These are phyloP conservation scores for Anguilla anguilla DNA, from an alignment of 2,797 vertebrate genomes.

Conservation along the genomic window DNA sequence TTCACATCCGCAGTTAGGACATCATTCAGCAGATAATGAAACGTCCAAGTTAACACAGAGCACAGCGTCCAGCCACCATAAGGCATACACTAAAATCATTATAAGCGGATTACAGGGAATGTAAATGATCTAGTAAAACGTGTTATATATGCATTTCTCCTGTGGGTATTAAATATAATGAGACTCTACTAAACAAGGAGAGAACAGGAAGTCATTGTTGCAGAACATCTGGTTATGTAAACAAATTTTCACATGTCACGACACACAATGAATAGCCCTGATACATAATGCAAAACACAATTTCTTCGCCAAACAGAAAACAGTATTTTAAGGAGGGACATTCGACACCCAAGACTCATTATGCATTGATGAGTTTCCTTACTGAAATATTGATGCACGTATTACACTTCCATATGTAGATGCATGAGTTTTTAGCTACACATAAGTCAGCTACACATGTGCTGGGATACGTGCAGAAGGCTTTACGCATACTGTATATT, in stretches of 20 bases:
- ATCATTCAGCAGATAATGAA: conserved; percentile 18
- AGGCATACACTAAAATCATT: neutral
- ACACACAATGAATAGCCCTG: conserved; percentile 19
- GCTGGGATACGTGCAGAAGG: neutral
- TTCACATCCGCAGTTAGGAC: neutral
- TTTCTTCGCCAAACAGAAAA: neutral
- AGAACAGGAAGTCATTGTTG: conserved; percentile 17
- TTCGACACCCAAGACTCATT: conserved; percentile 38
- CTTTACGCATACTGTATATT: neutral
- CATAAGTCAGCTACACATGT: neutral
- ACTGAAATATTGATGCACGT: conserved; percentile 39
- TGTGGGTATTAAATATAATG: conserved; percentile 21
- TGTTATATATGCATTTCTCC: neutral
- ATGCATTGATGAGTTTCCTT: conserved; percentile 33
- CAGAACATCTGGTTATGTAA: conserved; percentile 29
- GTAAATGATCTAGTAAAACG: conserved; percentile 11
- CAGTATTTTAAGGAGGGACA: conserved; percentile 31
- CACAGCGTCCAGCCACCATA: neutral
- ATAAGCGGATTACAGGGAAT: neutral
- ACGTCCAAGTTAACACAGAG: neutral
- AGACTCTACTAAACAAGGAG: conserved; percentile 48
- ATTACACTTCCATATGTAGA: conserved; percentile 14
- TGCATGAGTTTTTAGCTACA: neutral
- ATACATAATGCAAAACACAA: conserved; percentile 33
- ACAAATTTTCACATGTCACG: conserved; percentile 35